Base-by-base conservation (phyloP, 2,888 invertebrate species). In the Buathra laborator region DNA sequence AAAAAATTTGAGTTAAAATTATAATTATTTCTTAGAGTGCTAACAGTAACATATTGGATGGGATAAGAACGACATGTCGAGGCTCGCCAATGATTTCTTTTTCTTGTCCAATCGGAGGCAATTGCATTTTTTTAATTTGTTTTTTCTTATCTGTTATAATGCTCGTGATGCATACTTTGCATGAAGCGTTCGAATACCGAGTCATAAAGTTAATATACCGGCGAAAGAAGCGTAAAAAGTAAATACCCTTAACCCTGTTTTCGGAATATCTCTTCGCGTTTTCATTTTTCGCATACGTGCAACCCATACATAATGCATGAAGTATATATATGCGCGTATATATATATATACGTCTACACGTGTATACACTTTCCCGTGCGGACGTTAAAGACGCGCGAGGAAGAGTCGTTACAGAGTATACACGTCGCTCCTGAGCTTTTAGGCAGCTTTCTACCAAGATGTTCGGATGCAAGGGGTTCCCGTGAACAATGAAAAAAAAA, bases 401-500 rank as follows among this genome's bases (percentile, higher is more conserved):
- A 79, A 82, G 79, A 79, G 70, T 79, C 81, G 81, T 85, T 85
- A 85, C 51, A 44, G 64, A 56, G 77, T 46, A 70, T 75, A 79
- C 75, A 79, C 56, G 66, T 67, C 19, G 71, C 71, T 75, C 24
- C 53, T 66, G 67, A 78, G 82, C 81, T 85, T 85, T 85, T 82
- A 81, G 85, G 66, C 81, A 79, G 81, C 74, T 79, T 82, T 83
- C 80, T 75, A 71, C 75, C 75, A 71, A 80, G 79, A 83, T 80
- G 79, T 72, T 83, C 62, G 79, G 70, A 29, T 72, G 59, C 78
- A 82, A 85, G 75, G 70, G 80, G 80, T 82, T 71, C 82, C 56
- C 83, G 70, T 62, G 80, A 84, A 85, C 83, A 78, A 86, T 80
- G 70, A 81, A 70, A 86, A 86, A 87, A 51, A 19, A 62, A 62